Percentiles rank a stretch among this genome's conserved stretches.
These are phyloP conservation scores for Galbula dea DNA, from an alignment of 2,113 vertebrate species.

Conservation along the genomic window DNA sequence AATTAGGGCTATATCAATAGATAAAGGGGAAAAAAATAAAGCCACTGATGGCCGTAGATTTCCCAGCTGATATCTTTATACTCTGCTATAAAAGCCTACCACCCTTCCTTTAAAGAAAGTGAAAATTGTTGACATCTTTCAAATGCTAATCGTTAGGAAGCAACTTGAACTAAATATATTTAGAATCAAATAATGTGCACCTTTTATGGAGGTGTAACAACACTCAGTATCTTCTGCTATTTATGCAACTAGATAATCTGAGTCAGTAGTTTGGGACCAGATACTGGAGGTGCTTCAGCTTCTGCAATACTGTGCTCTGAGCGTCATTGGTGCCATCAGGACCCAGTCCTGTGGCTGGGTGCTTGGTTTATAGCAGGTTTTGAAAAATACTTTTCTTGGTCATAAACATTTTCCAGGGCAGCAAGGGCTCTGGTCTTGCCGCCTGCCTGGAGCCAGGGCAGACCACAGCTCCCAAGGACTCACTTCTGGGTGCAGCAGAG, in stretches of 20 bases:
- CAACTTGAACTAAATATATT: conserved; percentile 53
- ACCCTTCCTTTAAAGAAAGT: conserved; percentile 70
- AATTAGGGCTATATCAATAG: conserved; percentile 67
- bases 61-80: conserved; percentile 74
- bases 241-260: conserved; percentile 53
- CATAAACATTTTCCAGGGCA: not conserved
- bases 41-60: conserved; percentile 54
- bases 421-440: not conserved
- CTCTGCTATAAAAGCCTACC: conserved; percentile 75
- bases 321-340: accelerated
- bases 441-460: not conserved
- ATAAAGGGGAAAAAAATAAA: conserved; percentile 68
- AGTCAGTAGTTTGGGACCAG: not conserved
- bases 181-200: conserved; percentile 47
- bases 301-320: accelerated
- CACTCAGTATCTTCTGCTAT: conserved; percentile 9
- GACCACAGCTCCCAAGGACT: accelerated
- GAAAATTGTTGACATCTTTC: conserved; percentile 71
- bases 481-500: not conserved
- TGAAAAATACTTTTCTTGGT: not conserved
- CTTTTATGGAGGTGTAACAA: conserved; percentile 63
- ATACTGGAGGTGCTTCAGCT: not conserved
- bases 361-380: not conserved
- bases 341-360: not conserved
- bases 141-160: conserved; percentile 67